Percentiles rank a stretch among this genome's conserved stretches.
Conservation (phyloP, 2,888 invertebrate genomes). For the Myathropa florea region DNA sequence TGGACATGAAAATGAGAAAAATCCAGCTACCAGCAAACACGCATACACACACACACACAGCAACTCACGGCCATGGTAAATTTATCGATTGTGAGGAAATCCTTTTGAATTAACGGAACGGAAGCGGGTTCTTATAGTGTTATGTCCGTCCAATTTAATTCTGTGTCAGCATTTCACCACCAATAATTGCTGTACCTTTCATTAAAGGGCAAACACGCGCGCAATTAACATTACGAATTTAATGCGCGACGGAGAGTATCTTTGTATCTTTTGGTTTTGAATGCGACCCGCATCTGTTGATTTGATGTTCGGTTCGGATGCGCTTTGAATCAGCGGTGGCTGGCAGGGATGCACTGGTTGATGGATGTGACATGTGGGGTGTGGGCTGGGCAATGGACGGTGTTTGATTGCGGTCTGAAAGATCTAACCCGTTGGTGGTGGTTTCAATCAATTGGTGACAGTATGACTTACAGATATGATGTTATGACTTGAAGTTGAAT, state of each 20-base stretch:
- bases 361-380: background rate
- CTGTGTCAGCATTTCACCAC: slow-evolving; percentile 38
- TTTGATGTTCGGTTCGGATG: background rate
- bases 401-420: background rate
- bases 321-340: background rate
- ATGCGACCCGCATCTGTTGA: slow-evolving; percentile 42
- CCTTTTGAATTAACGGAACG: slow-evolving; percentile 52
- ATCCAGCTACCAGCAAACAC: slow-evolving; percentile 1
- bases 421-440: background rate
- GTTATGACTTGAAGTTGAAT: background rate
- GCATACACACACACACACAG: background rate
- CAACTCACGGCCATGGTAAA: background rate
- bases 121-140: slow-evolving; percentile 33
- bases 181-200: slow-evolving; percentile 36
- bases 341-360: background rate
- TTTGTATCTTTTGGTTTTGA: slow-evolving; percentile 12
- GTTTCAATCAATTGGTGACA: background rate
- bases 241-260: background rate
- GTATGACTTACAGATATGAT: background rate
- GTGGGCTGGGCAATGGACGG: background rate
- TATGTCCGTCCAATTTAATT: slow-evolving; percentile 39
- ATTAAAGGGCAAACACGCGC: slow-evolving; percentile 41
- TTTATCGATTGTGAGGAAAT: slow-evolving; percentile 43
- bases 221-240: slow-evolving; percentile 32
- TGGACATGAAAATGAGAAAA: slow-evolving; percentile 37